A percentile compares a stretch with the other conserved stretches of the same genome.
Evolutionary conservation across 1,140 invertebrate genomes (phyloP).

Genomic region (honey bee (Apis mellifera)): Amel_HAv3.1 CM009931.2:17672001-17672500

Average conservation of each 20-base stretch:
- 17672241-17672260: background rate
- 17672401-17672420: too few relatives aligned
- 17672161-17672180: background rate
- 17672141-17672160: conserved; percentile 1
- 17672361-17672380: too few relatives aligned
- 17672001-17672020: too few relatives aligned
- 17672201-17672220: background rate
- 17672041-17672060: too few relatives aligned
- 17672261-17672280: background rate
- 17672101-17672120: background rate
- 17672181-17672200: too few relatives aligned
- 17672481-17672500: background rate
- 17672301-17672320: background rate
- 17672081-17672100: background rate
- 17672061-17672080: background rate
- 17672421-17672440: background rate
- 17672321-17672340: background rate
- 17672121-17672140: background rate
- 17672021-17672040: too few relatives aligned
- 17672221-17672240: background rate
- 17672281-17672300: background rate
- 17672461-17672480: background rate
- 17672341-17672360: too few relatives aligned
- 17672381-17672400: too few relatives aligned
- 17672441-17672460: background rate